Evolutionary conservation across 2,797 vertebrate species (phyloP), one percentile per base, ranked within the genome.

Genomic region (Gymnodraco acuticeps): DNA sequence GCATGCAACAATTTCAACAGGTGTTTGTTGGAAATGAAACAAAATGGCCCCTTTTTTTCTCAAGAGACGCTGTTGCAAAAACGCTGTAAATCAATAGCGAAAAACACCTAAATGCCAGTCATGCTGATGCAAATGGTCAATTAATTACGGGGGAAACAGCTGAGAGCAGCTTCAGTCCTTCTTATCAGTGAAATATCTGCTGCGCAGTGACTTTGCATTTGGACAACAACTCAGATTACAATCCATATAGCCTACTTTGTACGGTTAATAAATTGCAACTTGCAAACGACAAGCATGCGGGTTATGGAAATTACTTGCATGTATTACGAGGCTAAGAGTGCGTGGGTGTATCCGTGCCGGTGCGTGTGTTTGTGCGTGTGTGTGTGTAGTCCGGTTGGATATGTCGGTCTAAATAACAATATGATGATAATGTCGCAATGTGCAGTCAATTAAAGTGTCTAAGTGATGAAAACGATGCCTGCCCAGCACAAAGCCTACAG

Each of bases 271-370:
- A 90, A 76, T 90, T 85, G 63, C 55, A 87, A 80, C 66, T 89
- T 84, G 83, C 66, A 74, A 64, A 23, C 73, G 77, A 85, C 56
- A 83, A 85, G 59, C 83, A 73, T 84, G 85, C 82, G 63, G 82
- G 71, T 88, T 77, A 89, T 73, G 82, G 85, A 90, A 90, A 93
- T 89, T 90, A 87, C 92, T 90, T 91, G 90, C 90, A 91, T 86
- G 87, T 90, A 88, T 82, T 85, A 81, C 82, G 23, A 73, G 81
- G 87, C 80, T 84, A 56, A 75, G 84, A 78, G 88, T 92, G 92
- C 87, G 93, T 93, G 92, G 91, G 93, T 91, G 93, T 92, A 88
- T 88, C 82, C 83, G 77, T 79, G 82, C 86, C 89, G 75, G 87
- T 89, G 84, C 82, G 84, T 83, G 74, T 82, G 64, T 76, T 19